Base-by-base conservation (phyloP, 2,113 vertebrate genomes). In the Pseudorasbora parva region DNA sequence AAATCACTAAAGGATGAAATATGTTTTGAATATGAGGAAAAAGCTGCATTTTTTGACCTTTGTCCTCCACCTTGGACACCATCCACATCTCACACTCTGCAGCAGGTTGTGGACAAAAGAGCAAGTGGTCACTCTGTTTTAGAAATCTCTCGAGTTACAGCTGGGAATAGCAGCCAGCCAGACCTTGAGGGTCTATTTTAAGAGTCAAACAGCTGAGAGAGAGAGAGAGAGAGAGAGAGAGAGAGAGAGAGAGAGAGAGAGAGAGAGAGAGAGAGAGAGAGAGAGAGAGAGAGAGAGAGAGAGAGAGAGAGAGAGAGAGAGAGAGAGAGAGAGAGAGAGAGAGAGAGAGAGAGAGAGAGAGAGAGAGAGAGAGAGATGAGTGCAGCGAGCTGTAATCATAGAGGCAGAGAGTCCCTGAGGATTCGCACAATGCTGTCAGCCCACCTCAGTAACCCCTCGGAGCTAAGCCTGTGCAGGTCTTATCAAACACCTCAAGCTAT, bases 151-250 rank as follows among this genome's bases (percentile, higher is more conserved):
- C 30, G 30, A 68, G 72, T 76, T 66, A 54, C 54, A 54, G 43
- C 82, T 83, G 72, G 60, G 59, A 83, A 83, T 83, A 66, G 72
- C 56, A 71, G 56, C 82, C 56, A 74, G 69, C 54, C 54, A 71
- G 56, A 82, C 81, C 82, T 83, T 62, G 71, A 76, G 45, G 82
- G 43, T 30, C 82, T 83, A 83, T 83, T 83, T 83, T 64, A 83
- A 83, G 82, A 83, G 72, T 64, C 82, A 64, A 76, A 83, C 82
- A 83, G 82, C 82, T 83, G 81, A 82, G 81, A 74, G 81, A 49
- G 66, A 54, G 30, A 56, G 64, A 60, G 7, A 0, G 68, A 45
- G 81, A 45, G 68, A 47, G 79, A 62, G 30, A 51, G 27, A 54
- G 64, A 82, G 30, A 25, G 33, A 82, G 47, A 41, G 78, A n/a